Evolutionary conservation across 1,140 invertebrate genomes (phyloP), one percentile per base, ranked within the genome.

Genomic region (Listronotus oregonensis): DNA sequence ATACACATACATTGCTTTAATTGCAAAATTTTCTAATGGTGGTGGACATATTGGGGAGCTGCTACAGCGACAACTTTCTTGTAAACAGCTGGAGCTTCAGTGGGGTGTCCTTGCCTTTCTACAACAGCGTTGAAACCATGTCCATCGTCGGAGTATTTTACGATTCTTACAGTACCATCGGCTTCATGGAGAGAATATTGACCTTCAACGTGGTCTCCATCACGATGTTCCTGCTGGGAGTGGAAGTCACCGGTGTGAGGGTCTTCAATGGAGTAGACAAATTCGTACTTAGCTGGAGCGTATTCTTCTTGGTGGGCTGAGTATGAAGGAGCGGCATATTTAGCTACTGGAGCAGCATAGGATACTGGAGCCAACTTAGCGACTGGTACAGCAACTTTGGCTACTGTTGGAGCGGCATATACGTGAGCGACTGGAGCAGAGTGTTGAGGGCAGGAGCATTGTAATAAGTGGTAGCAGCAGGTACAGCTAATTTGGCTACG

Each of bases 371-470:
- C 57, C 11, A 42, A 9, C 34, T 76, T 72, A 8, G 47, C 62
- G 1, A 43, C 59, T 4, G 66, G 58, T 50, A 58, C 63, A 55
- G 59, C 68, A 46, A 50, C 63, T 59, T 72, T 72, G 15, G 67
- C 55, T 7, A 66, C 66, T 27, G 54, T 18, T 10, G 34, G 68
- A 9, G 34, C 8, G 1, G 34, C 34, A 7, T 37, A 37, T 9
- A 37, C 34, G 11, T 37, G 34, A 8, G 34, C 34, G 8, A 7
- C 34, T 37, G 34, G 34, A 10, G 71, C 68, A 27, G 21, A 27
- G 21, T 27, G 5, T 3, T 27, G 21, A 61, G 77, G 70, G 80
- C 79, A 51, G 66, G n/a, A n/a, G n/a, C 39, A 44, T 11, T 11
- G 14, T 32, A 34, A 17, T 54, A 27, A 34, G 62, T 15, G 66